Percentiles rank a stretch among this genome's conserved stretches.
These are phyloP conservation scores for Onychostruthus taczanowskii DNA, from an alignment of 2,113 vertebrate genomes.

Conservation along the genomic window DNA sequence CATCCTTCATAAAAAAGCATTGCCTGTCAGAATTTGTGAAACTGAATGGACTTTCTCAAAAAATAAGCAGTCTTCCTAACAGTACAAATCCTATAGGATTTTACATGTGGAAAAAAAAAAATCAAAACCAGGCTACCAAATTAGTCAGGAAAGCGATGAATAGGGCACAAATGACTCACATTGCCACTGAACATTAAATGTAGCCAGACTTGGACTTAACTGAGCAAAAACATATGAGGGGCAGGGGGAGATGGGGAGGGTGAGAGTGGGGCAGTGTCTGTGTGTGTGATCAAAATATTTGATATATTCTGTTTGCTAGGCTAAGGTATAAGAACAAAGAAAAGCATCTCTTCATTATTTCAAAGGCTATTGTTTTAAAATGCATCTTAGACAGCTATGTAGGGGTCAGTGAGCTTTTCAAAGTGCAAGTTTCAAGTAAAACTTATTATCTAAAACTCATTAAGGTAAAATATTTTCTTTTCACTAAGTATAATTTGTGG, in stretches of 20 bases:
- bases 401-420: background rate
- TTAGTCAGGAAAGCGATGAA: background rate
- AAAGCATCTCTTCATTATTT: background rate
- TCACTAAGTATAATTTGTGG: background rate
- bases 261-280: background rate
- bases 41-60: background rate
- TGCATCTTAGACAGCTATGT: background rate
- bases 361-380: background rate
- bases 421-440: background rate
- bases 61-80: background rate
- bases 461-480: background rate
- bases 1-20: background rate
- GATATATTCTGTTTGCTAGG: background rate
- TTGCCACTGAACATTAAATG: background rate
- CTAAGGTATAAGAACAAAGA: background rate
- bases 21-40: background rate
- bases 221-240: background rate
- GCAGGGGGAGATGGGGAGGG: accelerated
- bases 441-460: background rate
- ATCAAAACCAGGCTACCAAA: background rate
- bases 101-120: background rate
- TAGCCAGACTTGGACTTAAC: background rate
- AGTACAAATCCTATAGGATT: background rate
- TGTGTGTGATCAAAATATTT: background rate
- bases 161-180: background rate